phyloP scores from a whole-genome alignment of 2,113 vertebrate species.

The Pseudorhombus dupliciocellatus region DNA sequence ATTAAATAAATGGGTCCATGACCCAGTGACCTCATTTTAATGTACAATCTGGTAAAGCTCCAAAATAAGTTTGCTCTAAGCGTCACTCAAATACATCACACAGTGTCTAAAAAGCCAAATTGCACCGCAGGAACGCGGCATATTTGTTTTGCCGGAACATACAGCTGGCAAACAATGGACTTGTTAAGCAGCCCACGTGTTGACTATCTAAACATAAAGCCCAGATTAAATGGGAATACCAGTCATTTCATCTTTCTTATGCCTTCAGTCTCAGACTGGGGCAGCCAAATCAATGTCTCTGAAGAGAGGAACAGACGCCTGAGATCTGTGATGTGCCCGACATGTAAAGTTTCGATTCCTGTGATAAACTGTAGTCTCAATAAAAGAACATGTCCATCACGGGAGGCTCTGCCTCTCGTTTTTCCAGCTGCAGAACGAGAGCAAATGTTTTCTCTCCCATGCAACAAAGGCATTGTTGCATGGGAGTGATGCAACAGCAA shows the following conservation, averaged over 20 bases:
- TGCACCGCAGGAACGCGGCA: neutral
- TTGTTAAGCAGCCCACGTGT: slow-evolving; percentile 68
- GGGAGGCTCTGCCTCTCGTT: slow-evolving; percentile 11
- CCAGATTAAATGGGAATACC: slow-evolving; percentile 65
- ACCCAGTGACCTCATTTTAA: slow-evolving; percentile 81
- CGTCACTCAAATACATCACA: slow-evolving; percentile 11
- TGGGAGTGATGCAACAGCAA: slow-evolving; percentile 56
- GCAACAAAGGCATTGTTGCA: slow-evolving; percentile 28
- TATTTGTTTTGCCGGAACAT: slow-evolving; percentile 49
- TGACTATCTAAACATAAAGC: slow-evolving; percentile 64
- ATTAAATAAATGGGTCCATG: slow-evolving; percentile 83
- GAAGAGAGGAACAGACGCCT: slow-evolving; percentile 38
- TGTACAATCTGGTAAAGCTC: slow-evolving; percentile 42
- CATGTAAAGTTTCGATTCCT: slow-evolving; percentile 59
- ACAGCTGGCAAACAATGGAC: slow-evolving; percentile 44
- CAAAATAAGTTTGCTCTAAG: slow-evolving; percentile 57
- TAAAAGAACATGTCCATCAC: slow-evolving; percentile 37
- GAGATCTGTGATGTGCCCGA: slow-evolving; percentile 32
- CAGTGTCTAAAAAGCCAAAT: slow-evolving; percentile 9
- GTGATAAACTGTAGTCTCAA: slow-evolving; percentile 55
- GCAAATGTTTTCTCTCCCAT: slow-evolving; percentile 21
- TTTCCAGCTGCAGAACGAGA: slow-evolving; percentile 18
- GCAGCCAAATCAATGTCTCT: slow-evolving; percentile 58
- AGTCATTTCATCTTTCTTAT: slow-evolving; percentile 69
- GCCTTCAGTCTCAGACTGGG: slow-evolving; percentile 44